These are phyloP conservation scores for Amphiduros pacificus DNA, from an alignment of 2,888 invertebrate genomes.

Conservation along the genomic window DNA sequence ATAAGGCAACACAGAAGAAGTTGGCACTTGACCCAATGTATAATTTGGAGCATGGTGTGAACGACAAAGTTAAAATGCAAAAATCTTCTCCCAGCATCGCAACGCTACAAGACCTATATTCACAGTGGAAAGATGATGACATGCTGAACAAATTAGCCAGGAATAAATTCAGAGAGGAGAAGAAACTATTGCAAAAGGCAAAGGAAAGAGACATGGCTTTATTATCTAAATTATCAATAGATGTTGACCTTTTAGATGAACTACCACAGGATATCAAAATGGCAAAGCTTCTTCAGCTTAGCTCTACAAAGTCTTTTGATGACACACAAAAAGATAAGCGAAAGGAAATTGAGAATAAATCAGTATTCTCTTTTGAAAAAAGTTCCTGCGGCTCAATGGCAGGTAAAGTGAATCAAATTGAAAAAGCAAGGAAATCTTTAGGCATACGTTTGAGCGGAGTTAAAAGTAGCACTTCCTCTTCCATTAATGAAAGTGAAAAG, in stretches of 20 bases:
- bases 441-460: no score
- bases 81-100: constrained; percentile 63
- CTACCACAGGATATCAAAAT: constrained; percentile 77
- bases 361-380: no score
- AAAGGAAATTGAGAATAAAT: no score
- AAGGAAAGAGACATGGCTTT: constrained; percentile 72
- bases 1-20: constrained; percentile 79
- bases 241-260: constrained; percentile 79
- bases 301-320: constrained; percentile 13
- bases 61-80: constrained; percentile 62
- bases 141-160: constrained; percentile 84
- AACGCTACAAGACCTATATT: constrained; percentile 74
- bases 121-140: constrained; percentile 90
- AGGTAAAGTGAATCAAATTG: no score
- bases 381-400: no score
- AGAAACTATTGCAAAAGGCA: constrained; percentile 74
- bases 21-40: constrained; percentile 98
- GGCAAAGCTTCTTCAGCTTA: constrained; percentile 62
- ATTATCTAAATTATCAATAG: constrained; percentile 74
- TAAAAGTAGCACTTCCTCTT: no score
- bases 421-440: no score
- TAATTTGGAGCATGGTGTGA: constrained; percentile 87
- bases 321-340: no score
- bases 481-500: no score
- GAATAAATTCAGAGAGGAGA: constrained; percentile 83